These are phyloP conservation scores for Pangasius djambal DNA, from an alignment of 2,797 vertebrate genomes.

Conservation along the genomic window DNA sequence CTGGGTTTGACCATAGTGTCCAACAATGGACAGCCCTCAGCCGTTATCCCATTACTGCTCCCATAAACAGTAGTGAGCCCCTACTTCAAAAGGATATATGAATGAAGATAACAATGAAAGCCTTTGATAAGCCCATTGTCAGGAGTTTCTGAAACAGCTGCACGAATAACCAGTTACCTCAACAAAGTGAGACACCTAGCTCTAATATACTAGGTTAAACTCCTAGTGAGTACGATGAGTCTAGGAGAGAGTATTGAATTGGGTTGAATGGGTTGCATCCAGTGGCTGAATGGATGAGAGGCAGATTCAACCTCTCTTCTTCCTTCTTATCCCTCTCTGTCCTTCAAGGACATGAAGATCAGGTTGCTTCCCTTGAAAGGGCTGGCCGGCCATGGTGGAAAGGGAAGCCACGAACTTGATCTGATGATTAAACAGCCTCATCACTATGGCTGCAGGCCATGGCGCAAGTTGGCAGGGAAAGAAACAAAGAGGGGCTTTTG, in stretches of 20 bases:
- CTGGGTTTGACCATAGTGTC: slow-evolving; percentile 49
- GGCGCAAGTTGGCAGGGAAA: slow-evolving; percentile 60
- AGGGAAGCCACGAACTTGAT: slow-evolving; percentile 75
- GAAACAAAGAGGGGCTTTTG: slow-evolving; percentile 55
- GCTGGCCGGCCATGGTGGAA: slow-evolving; percentile 67
- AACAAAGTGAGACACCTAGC: slow-evolving; percentile 73
- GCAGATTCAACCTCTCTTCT: slow-evolving; percentile 56
- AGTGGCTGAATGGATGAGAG: slow-evolving; percentile 62
- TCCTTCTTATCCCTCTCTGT: slow-evolving; percentile 55
- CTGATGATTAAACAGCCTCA: slow-evolving; percentile 76
- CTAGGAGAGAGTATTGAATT: slow-evolving; percentile 51
- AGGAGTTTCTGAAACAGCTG: slow-evolving; percentile 52
- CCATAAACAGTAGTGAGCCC: slow-evolving; percentile 41
- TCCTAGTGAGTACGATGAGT: slow-evolving; percentile 51
- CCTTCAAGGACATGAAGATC: slow-evolving; percentile 70
- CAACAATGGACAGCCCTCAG: slow-evolving; percentile 45
- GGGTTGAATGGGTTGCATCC: slow-evolving; percentile 30
- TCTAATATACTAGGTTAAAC: slow-evolving; percentile 68
- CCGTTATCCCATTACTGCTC: slow-evolving; percentile 38
- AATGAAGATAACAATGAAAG: slow-evolving; percentile 42
- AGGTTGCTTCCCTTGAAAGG: slow-evolving; percentile 71
- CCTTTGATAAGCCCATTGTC: slow-evolving; percentile 36
- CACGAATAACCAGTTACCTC: slow-evolving; percentile 73
- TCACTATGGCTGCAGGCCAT: slow-evolving; percentile 73
- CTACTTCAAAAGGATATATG: slow-evolving; percentile 38